Evolutionary conservation across 2,113 vertebrate genomes (phyloP).

Genomic region (Aegotheles bennettii): DNA sequence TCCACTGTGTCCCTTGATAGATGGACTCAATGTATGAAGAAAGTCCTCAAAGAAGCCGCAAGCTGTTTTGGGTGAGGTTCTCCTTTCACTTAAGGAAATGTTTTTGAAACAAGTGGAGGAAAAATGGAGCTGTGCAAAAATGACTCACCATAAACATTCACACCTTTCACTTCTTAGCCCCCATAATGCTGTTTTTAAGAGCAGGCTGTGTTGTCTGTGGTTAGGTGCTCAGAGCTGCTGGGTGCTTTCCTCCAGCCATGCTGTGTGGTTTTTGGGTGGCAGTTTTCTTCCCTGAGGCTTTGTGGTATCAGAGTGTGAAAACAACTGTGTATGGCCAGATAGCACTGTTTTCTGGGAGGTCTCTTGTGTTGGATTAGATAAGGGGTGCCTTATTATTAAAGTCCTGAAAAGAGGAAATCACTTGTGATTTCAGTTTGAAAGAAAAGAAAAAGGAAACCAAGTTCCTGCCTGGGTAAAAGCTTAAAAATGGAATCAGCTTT

Average conservation of each 20-base stretch:
- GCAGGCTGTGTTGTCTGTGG: not conserved
- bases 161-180: not conserved
- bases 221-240: not conserved
- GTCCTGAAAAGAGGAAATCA: not conserved
- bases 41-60: not conserved
- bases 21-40: not conserved
- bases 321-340: not conserved
- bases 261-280: not conserved
- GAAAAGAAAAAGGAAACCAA: not conserved
- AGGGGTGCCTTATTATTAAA: not conserved
- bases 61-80: not conserved
- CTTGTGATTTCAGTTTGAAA: not conserved
- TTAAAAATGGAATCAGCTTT: not conserved
- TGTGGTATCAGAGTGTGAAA: not conserved
- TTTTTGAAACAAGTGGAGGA: not conserved
- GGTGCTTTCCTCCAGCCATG: not conserved
- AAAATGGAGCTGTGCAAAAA: not conserved
- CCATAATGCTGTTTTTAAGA: too few relatives aligned
- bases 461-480: not conserved
- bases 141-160: not conserved
- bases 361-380: not conserved
- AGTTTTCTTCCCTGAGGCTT: not conserved
- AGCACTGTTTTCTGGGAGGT: not conserved
- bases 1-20: not conserved
- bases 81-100: not conserved